Evolutionary conservation across 2,888 invertebrate genomes (phyloP).

Genomic region (Alloplasta piceator): DNA sequence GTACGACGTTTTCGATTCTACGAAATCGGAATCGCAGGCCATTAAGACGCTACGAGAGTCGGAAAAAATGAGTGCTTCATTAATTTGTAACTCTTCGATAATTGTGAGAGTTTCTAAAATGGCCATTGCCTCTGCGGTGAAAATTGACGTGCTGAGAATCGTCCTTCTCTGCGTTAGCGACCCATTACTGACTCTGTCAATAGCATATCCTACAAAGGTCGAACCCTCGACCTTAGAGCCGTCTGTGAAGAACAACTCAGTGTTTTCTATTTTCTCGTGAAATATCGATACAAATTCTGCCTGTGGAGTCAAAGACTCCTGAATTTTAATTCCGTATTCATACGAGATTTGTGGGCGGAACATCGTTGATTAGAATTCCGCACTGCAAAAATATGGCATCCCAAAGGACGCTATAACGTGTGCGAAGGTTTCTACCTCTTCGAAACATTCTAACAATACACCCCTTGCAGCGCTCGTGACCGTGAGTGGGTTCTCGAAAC

Average conservation of each 20-base stretch:
- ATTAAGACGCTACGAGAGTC: conserved; percentile 43
- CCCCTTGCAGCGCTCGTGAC: background rate
- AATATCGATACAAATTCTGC: conserved; percentile 6
- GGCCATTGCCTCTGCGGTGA: conserved; percentile 48
- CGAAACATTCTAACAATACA: background rate
- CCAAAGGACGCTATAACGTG: conserved; percentile 6
- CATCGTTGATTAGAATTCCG: background rate
- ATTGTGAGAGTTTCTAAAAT: conserved; percentile 28
- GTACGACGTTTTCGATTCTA: conserved; percentile 2
- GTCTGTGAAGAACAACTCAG: conserved; percentile 38
- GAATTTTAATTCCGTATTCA: conserved; percentile 7
- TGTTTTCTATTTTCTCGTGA: background rate
- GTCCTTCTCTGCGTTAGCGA: conserved; percentile 9
- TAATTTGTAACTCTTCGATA: background rate
- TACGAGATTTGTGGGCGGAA: conserved; percentile 4
- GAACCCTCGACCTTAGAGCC: conserved; percentile 7
- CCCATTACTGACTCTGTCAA: background rate
- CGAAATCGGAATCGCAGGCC: background rate
- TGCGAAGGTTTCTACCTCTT: background rate
- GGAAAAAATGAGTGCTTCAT: conserved; percentile 37
- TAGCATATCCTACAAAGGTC: conserved; percentile 28
- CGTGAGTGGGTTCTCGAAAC: background rate
- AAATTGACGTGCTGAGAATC: conserved; percentile 23
- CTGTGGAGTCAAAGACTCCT: background rate
- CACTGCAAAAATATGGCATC: conserved; percentile 1